A percentile compares a stretch with the other conserved stretches of the same genome.
Evolutionary conservation across 2,888 invertebrate species (phyloP).

Genomic region (Leptinotarsa peninsularis): DNA sequence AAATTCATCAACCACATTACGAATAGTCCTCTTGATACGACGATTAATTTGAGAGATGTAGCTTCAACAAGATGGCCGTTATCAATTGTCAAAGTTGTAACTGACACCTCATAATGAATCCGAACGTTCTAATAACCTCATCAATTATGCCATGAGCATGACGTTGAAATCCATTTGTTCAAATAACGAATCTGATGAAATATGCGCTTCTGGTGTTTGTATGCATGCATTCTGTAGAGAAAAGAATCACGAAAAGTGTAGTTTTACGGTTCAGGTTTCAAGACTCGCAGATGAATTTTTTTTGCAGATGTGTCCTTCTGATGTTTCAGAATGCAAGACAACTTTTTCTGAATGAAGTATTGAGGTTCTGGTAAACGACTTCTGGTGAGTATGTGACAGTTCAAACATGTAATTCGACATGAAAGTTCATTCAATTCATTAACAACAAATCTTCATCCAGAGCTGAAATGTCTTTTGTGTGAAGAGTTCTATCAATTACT

Average conservation of each 20-base stretch:
- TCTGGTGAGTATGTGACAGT: too few species aligned
- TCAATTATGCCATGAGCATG: slow-evolving; percentile 22
- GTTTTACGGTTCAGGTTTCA: slow-evolving; percentile 34
- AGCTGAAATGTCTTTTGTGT: too few species aligned
- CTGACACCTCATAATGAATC: neutral
- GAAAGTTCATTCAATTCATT: too few species aligned
- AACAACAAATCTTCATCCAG: too few species aligned
- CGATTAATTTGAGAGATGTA: too few species aligned
- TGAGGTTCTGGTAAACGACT: too few species aligned
- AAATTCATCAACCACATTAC: too few species aligned
- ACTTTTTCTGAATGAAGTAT: neutral
- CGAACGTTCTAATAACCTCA: too few species aligned
- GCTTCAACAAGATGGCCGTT: too few species aligned
- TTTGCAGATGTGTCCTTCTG: neutral
- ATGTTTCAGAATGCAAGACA: neutral
- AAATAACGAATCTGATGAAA: slow-evolving; percentile 36
- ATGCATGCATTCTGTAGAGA: slow-evolving; percentile 32
- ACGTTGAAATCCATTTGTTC: slow-evolving; percentile 40
- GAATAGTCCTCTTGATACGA: too few species aligned
- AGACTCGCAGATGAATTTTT: slow-evolving; percentile 25
- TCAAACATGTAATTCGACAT: too few species aligned
- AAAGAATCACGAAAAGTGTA: slow-evolving; percentile 38
- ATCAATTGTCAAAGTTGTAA: slow-evolving; percentile 5
- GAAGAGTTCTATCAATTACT: too few species aligned
- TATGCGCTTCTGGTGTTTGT: slow-evolving; percentile 39